Conservation (phyloP, 1,140 invertebrate species). For the Drosophila sturtevanti region DNA sequence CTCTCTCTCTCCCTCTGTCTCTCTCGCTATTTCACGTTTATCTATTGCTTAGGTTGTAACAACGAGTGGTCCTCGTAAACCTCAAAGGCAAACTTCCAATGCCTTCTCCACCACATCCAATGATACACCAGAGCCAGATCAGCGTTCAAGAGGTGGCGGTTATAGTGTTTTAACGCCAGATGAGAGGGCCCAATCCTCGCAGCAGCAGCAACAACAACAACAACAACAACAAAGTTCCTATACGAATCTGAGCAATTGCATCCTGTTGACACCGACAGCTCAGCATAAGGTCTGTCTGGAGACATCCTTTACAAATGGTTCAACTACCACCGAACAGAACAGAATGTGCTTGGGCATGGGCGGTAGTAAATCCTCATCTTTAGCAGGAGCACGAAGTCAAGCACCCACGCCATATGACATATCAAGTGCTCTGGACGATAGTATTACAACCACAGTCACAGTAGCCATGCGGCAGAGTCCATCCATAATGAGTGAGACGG, state of each 20-base stretch:
- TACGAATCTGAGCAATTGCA: conserved; percentile 65
- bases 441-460: conserved; percentile 52
- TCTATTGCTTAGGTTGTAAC: conserved; percentile 87
- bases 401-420: conserved; percentile 49
- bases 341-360: conserved; percentile 40
- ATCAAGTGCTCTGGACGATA: conserved; percentile 73
- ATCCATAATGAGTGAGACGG: conserved; percentile 58
- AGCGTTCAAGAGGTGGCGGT: conserved; percentile 1
- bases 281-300: conserved; percentile 87
- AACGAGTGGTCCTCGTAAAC: conserved; percentile 88
- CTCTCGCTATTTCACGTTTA: conserved; percentile 15
- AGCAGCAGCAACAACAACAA: conserved; percentile 46
- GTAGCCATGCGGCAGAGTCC: conserved; percentile 67
- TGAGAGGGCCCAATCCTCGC: not conserved
- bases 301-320: conserved; percentile 88
- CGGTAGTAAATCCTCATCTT: conserved; percentile 82
- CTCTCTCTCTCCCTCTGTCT: conserved; percentile 2
- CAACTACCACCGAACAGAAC: conserved; percentile 50
- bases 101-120: conserved; percentile 74
- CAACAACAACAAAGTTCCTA: conserved; percentile 71
- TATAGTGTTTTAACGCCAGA: not conserved
- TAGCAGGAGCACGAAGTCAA: conserved; percentile 79
- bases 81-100: conserved; percentile 84
- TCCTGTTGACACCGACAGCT: conserved; percentile 83
- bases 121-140: conserved; percentile 63